phyloP scores from a whole-genome alignment of 2,888 invertebrate species.

The Sinohyriopsis cumingii region DNA sequence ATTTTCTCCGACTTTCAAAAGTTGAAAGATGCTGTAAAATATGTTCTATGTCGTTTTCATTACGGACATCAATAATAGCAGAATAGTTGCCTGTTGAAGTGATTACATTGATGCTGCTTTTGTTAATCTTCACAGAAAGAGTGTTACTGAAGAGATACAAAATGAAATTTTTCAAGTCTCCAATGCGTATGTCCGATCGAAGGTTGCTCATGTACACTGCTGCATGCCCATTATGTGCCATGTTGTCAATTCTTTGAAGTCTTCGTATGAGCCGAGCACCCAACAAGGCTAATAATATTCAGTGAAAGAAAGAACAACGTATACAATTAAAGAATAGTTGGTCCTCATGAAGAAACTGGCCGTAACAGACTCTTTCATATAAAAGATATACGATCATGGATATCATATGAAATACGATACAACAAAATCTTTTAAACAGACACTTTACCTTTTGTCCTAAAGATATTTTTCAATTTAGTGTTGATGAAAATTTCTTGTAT shows the following conservation, averaged over 20 bases:
- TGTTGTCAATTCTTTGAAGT: not conserved
- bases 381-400: too few relatives aligned
- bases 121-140: conserved; percentile 18
- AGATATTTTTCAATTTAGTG: too few relatives aligned
- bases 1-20: conserved; percentile 29
- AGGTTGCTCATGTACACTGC: conserved; percentile 50
- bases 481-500: too few relatives aligned
- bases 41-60: conserved; percentile 35
- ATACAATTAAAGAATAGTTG: too few relatives aligned
- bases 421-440: too few relatives aligned
- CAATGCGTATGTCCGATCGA: conserved; percentile 23
- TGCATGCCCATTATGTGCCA: conserved; percentile 3
- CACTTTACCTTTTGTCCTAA: too few relatives aligned
- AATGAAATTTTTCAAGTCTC: conserved; percentile 36
- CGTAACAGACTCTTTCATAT: too few relatives aligned
- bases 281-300: too few relatives aligned
- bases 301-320: too few relatives aligned
- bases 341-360: too few relatives aligned
- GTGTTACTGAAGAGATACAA: conserved; percentile 30
- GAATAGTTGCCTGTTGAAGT: conserved; percentile 30
- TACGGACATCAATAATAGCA: conserved; percentile 43
- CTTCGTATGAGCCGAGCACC: too few relatives aligned
- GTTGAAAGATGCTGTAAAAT: conserved; percentile 28
- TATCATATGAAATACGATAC: too few relatives aligned
- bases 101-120: conserved; percentile 32